Conservation (phyloP, 2,113 vertebrate species). For the Etheostoma spectabile region DNA sequence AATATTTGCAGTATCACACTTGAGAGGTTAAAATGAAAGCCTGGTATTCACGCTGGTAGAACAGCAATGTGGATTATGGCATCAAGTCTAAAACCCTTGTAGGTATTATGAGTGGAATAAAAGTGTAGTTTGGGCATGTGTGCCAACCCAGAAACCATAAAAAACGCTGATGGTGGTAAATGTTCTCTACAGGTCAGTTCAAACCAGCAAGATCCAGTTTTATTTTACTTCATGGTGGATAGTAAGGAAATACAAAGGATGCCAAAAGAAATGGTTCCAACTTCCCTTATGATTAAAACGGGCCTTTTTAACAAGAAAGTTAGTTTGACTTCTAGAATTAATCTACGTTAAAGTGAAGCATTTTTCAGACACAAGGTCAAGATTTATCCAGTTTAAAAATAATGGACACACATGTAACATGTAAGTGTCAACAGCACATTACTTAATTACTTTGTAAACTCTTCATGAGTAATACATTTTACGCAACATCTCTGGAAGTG, state of each 20-base stretch:
- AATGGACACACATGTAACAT: neutral
- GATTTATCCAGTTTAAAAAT: neutral
- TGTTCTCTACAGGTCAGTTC: constrained; percentile 21
- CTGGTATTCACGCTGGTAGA: constrained; percentile 53
- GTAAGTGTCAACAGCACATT: neutral
- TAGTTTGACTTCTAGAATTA: constrained; percentile 13
- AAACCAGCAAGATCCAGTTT: constrained; percentile 15
- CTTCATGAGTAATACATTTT: neutral
- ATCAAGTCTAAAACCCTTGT: constrained; percentile 53
- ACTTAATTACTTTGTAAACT: neutral
- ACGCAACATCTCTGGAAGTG: neutral
- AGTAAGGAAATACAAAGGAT: neutral
- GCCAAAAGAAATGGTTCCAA: constrained; percentile 2
- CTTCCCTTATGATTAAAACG: neutral
- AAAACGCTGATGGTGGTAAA: constrained; percentile 59
- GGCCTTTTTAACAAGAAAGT: neutral
- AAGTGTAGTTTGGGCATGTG: constrained; percentile 54
- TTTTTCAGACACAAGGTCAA: neutral
- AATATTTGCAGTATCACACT: constrained; percentile 77
- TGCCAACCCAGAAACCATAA: constrained; percentile 44
- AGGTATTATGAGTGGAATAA: constrained; percentile 71
- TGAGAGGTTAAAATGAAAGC: constrained; percentile 72
- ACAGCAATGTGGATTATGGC: constrained; percentile 45
- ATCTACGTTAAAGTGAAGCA: neutral
- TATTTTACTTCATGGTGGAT: constrained; percentile 21